Conservation (phyloP, 1,140 invertebrate species). For the Mamestra configurata region DNA sequence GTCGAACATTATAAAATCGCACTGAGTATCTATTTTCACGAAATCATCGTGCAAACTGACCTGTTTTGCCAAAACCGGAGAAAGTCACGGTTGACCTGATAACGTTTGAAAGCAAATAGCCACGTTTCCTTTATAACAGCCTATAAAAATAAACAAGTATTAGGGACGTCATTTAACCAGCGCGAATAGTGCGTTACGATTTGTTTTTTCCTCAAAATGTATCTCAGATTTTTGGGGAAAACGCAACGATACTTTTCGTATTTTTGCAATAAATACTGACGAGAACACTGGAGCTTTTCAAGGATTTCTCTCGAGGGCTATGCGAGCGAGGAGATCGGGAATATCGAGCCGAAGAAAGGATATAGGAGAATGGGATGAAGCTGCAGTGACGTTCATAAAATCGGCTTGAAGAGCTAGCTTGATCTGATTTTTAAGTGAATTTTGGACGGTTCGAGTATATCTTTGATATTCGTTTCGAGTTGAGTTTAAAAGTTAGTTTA, state of each 20-base stretch:
- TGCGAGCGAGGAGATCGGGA: constrained; percentile 9
- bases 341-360: constrained; percentile 28
- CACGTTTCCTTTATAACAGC: constrained; percentile 35
- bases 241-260: constrained; percentile 6
- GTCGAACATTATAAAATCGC: background rate
- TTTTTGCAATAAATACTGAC: constrained; percentile 10
- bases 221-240: constrained; percentile 12
- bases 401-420: background rate
- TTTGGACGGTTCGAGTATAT: background rate
- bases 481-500: too few relatives aligned
- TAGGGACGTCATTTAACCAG: constrained; percentile 35
- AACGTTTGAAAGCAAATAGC: constrained; percentile 23
- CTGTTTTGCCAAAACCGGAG: constrained; percentile 25
- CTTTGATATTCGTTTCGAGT: background rate
- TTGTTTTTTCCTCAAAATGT: constrained; percentile 45
- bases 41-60: constrained; percentile 25
- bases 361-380: constrained; percentile 1
- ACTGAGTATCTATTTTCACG: background rate
- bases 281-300: constrained; percentile 1
- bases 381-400: constrained; percentile 10
- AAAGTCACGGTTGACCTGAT: constrained; percentile 37
- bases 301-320: constrained; percentile 37
- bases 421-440: background rate
- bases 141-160: constrained; percentile 44
- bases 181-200: constrained; percentile 35